Evolutionary conservation across 2,113 vertebrate species (phyloP).

Genomic region (Calidris pugnax): DNA sequence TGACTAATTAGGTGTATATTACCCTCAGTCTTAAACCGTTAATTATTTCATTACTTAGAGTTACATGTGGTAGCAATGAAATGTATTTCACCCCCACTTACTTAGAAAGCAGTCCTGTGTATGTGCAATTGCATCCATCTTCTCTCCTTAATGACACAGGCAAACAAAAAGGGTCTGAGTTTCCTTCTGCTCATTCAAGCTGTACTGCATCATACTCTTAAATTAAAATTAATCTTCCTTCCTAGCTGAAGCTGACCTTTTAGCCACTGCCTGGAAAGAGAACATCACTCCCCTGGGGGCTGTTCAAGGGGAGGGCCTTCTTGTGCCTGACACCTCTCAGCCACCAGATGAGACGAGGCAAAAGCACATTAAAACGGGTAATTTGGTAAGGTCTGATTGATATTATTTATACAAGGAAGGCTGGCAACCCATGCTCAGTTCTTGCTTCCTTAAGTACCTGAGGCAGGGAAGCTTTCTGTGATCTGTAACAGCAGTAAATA

Average conservation of each 20-base stretch:
- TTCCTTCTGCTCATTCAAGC: conserved; percentile 10
- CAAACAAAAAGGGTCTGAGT: neutral
- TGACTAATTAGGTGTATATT: neutral
- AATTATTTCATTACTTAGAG: neutral
- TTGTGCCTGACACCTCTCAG: neutral
- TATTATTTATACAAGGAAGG: conserved; percentile 7
- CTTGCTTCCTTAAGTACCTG: neutral
- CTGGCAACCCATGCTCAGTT: neutral
- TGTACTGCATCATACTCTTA: neutral
- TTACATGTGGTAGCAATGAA: neutral
- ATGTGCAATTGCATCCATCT: neutral
- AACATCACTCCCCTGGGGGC: conserved; percentile 18
- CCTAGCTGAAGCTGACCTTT: conserved; percentile 67
- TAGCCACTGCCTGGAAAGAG: conserved; percentile 64
- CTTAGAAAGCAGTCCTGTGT: neutral
- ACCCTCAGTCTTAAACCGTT: neutral
- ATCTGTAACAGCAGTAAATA: neutral
- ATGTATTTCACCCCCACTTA: neutral
- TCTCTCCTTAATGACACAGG: neutral
- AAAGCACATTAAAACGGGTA: neutral
- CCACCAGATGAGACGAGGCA: neutral
- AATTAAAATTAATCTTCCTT: conserved; percentile 71
- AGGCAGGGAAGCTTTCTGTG: neutral
- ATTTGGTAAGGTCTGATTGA: conserved; percentile 51
- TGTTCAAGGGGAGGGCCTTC: neutral